These are phyloP conservation scores for Ginglymostoma cirratum DNA, from an alignment of 2,113 vertebrate species.

Conservation along the genomic window DNA sequence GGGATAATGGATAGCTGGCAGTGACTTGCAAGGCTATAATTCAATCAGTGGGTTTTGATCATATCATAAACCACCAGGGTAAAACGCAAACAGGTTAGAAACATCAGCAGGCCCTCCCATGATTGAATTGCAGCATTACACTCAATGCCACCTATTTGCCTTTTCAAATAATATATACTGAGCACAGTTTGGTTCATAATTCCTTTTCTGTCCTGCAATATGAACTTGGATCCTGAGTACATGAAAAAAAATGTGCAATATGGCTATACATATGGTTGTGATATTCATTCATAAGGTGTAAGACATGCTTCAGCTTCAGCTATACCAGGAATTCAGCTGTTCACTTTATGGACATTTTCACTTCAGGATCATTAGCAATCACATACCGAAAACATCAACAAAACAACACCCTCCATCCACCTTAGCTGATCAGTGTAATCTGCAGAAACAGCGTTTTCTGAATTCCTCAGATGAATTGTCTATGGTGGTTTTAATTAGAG, in stretches of 20 bases:
- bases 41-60: slow-evolving; percentile 34
- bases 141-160: not conserved
- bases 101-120: slow-evolving; percentile 14
- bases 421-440: not conserved
- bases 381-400: not conserved
- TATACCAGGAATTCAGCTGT: not conserved
- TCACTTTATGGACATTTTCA: not conserved
- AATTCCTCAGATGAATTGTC: not conserved
- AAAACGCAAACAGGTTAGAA: slow-evolving; percentile 20
- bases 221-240: not conserved
- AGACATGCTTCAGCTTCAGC: not conserved
- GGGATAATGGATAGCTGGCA: slow-evolving; percentile 28
- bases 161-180: slow-evolving; percentile 8
- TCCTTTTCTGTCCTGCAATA: not conserved
- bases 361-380: not conserved
- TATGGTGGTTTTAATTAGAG: not conserved
- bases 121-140: slow-evolving; percentile 28
- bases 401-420: not conserved
- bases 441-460: not conserved
- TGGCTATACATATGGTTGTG: not conserved
- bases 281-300: not conserved
- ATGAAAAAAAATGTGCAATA: not conserved
- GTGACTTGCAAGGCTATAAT: slow-evolving; percentile 19
- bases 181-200: not conserved
- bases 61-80: slow-evolving; percentile 33